Evolutionary conservation across 1,140 invertebrate genomes (phyloP).

Genomic region (Limonius californicus): DNA sequence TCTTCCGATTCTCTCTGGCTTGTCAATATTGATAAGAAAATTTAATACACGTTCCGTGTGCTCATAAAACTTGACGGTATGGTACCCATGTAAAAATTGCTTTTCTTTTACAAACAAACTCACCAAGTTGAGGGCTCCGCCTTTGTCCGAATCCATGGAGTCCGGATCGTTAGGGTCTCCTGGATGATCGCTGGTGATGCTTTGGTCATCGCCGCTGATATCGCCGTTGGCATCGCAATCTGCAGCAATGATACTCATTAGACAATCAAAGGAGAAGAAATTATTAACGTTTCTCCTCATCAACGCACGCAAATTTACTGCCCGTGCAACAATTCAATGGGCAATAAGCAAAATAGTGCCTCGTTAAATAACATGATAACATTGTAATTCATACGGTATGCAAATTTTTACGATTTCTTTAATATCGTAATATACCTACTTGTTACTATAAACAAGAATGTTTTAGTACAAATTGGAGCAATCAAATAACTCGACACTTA

Average conservation of each 20-base stretch:
- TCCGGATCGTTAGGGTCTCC: slow-evolving; percentile 51
- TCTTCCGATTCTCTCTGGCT: slow-evolving; percentile 24
- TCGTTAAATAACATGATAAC: too few relatives aligned
- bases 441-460: too few relatives aligned
- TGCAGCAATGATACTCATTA: slow-evolving; percentile 33
- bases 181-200: slow-evolving; percentile 49
- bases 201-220: slow-evolving; percentile 51
- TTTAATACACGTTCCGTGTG: slow-evolving; percentile 20
- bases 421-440: too few relatives aligned
- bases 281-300: too few relatives aligned
- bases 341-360: neutral
- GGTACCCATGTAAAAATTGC: neutral
- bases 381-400: too few relatives aligned
- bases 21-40: slow-evolving; percentile 31
- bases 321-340: too few relatives aligned
- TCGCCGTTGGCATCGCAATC: slow-evolving; percentile 53
- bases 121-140: slow-evolving; percentile 55
- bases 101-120: slow-evolving; percentile 29
- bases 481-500: too few relatives aligned
- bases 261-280: neutral
- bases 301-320: too few relatives aligned
- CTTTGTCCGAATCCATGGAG: slow-evolving; percentile 55
- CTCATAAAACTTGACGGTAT: neutral
- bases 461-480: too few relatives aligned
- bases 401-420: too few relatives aligned